Base-by-base conservation (phyloP, 2,797 vertebrate species). In the Chrosomus eos region DNA sequence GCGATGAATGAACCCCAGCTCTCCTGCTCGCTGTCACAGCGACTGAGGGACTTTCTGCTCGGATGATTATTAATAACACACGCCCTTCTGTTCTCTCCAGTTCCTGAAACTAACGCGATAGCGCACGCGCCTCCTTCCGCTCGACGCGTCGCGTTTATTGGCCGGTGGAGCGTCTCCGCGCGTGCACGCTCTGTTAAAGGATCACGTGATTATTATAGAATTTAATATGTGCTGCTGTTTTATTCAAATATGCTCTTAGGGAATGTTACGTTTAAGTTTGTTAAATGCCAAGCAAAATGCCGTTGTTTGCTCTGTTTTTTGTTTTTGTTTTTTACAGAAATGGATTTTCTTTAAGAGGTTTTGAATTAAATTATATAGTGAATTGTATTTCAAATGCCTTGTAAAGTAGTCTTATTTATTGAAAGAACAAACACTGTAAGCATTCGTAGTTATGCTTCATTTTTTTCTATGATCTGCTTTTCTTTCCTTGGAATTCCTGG, bases 31-130 rank as follows among this genome's bases (percentile, higher is more conserved):
- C 85, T 88, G 88, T 83, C 89, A 83, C 85, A 83, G 68, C 82
- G 82, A 88, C 87, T 91, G 88, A 80, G 89, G 88, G 88, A 90
- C 89, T 91, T 88, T 90, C 90, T 87, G 88, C 85, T 86, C 81
- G 85, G 53, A 48, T 83, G 88, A 84, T 88, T 85, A 88, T 82
- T 89, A 88, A 89, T 89, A 90, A 88, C 79, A 89, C 88, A 90
- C 90, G 89, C 91, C 89, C 88, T 88, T 88, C 87, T 88, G 40
- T 81, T 84, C 82, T 64, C 77, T 76, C 38, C 80, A 71, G 88
- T 92, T 91, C 89, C 90, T 90, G 85, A 90, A 90, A 90, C 86
- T 87, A 77, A 75, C 75, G 23, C 75, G 72, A 81, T 78, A 78
- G 80, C 70, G 58, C 84, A 88, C 75, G 84, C 90, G 80, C 89